Base-by-base conservation (phyloP, 2,113 vertebrate genomes). In the Megaleporinus macrocephalus region DNA sequence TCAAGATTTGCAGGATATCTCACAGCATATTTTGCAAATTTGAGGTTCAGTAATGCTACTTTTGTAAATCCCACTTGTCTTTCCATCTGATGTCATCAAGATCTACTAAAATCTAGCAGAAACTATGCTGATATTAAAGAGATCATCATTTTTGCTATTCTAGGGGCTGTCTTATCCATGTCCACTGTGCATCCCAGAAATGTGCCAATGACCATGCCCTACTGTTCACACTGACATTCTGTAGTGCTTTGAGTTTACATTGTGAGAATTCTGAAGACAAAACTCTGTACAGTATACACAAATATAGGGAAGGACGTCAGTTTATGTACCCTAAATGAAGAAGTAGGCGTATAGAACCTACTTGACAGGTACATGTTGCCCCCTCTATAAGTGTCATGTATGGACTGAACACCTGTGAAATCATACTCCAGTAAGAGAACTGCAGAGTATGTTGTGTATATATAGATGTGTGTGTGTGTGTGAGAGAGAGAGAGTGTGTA, bases 381-480 rank as follows among this genome's bases (percentile, higher is more conserved):
- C 72, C 24, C 27, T 63, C 29, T 44, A 22, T 70, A 44, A n/a
- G 66, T 24, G 26, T 44, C 33, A 33, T 81, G 61, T 73, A 65
- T 73, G 65, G 13, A 81, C 53, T 29, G 22, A 74, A 74, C 27
- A 66, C 65, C 55, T 74, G 44, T 80, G 70, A 55, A 81, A 65
- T 29, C 65, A 81, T 74, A 72, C 44, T 74, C 22, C 49, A 57
- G 51, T 57, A 36, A 20, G 29, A 51, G 44, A 30, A 44, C 33
- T 16, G 14, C 20, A 14, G 66, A 62, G 68, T 61, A 61, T 26
- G 12, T 18, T 47, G 33, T 70, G n/a, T 79, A 20, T 59, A 27
- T 76, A 11, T 51, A 41, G 51, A 71, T 70, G 5, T 41, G 62
- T 59, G 69, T 79, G 57, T 80, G 73, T 83, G 78, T 15, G 33